Conservation (phyloP, 2,888 invertebrate species). For the Phragmatobia fuliginosa region DNA sequence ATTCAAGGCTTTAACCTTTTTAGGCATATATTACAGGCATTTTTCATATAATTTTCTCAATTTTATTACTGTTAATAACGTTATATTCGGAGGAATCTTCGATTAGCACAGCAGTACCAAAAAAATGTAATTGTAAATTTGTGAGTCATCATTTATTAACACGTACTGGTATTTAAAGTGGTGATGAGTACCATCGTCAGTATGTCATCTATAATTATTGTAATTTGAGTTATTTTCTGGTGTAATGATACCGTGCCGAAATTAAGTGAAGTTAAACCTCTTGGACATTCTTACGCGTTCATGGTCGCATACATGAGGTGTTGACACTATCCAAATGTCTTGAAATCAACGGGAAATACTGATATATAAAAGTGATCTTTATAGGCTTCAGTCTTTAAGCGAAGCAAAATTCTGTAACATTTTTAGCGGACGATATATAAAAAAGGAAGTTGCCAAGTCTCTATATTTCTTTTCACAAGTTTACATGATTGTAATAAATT, state of each 20-base stretch:
- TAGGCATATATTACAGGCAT: conserved; percentile 46
- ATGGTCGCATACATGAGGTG: conserved; percentile 9
- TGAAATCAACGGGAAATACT: neutral
- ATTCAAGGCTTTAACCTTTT: conserved; percentile 60
- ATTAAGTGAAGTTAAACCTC: neutral
- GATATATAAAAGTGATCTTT: neutral
- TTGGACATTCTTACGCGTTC: conserved; percentile 11
- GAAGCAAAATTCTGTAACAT: neutral
- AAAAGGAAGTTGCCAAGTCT: neutral
- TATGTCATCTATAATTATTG: conserved; percentile 22
- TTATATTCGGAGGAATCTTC: conserved; percentile 47
- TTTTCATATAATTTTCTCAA: conserved; percentile 60
- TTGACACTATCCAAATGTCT: conserved; percentile 2
- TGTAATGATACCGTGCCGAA: neutral
- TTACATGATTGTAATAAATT: neutral
- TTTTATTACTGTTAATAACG: conserved; percentile 67
- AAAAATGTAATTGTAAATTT: conserved; percentile 25
- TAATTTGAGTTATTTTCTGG: conserved; percentile 23
- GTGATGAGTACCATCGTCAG: conserved; percentile 8
- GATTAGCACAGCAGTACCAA: conserved; percentile 38
- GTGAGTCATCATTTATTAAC: conserved; percentile 21
- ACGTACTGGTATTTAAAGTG: conserved; percentile 15
- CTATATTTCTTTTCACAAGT: neutral
- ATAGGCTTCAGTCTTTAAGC: neutral
- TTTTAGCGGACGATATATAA: neutral